phyloP scores from a whole-genome alignment of 2,888 invertebrate species.

The Drosophila pullipes region DNA sequence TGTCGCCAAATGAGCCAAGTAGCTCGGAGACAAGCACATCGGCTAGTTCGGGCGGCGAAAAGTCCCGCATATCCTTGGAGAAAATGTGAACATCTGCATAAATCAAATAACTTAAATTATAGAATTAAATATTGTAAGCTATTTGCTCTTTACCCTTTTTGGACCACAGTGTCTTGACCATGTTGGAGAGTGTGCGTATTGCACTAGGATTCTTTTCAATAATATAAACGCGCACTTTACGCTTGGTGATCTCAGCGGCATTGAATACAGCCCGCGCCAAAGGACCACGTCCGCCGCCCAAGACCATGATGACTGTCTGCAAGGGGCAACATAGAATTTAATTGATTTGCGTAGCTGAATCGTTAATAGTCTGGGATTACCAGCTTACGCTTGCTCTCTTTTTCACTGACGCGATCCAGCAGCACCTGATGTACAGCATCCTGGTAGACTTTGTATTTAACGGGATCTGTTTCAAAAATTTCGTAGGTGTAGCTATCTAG shows the following conservation, averaged over 20 bases:
- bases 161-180: constrained; percentile 92
- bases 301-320: constrained; percentile 91
- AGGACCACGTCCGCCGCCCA: constrained; percentile 98
- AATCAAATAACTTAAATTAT: not conserved
- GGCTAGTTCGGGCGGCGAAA: constrained; percentile 93
- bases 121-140: not conserved
- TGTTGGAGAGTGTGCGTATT: constrained; percentile 92
- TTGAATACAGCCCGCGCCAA: constrained; percentile 95
- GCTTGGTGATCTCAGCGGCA: constrained; percentile 90
- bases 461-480: constrained; percentile 98
- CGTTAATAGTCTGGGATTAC: constrained; percentile 79
- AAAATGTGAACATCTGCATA: constrained; percentile 89
- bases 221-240: constrained; percentile 94
- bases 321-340: constrained; percentile 2
- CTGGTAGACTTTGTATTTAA: constrained; percentile 96
- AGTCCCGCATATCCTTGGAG: constrained; percentile 94
- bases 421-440: constrained; percentile 93
- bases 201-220: constrained; percentile 99
- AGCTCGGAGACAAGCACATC: constrained; percentile 98
- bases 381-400: constrained; percentile 86
- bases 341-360: not conserved
- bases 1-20: constrained; percentile 98
- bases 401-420: constrained; percentile 86
- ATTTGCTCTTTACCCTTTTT: constrained; percentile 85
- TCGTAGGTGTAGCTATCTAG: constrained; percentile 98